These are phyloP conservation scores for Drosophila funebris DNA, from an alignment of 1,140 invertebrate species.

Conservation along the genomic window DNA sequence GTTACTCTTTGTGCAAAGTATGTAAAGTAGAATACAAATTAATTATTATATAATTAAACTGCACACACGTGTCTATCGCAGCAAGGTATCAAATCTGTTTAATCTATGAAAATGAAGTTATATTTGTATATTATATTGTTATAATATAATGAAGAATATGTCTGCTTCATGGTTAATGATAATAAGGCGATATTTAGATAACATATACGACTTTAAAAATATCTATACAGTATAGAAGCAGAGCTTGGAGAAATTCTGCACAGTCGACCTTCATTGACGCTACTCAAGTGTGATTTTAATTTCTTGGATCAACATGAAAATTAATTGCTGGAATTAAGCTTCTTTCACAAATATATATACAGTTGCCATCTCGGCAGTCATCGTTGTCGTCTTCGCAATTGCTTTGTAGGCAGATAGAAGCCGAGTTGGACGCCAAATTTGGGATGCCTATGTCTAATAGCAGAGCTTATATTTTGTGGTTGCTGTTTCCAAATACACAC, in stretches of 20 bases:
- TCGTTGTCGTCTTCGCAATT: neutral
- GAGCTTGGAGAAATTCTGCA: neutral
- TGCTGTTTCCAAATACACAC: conserved; percentile 24
- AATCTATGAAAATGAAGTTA: too few species aligned
- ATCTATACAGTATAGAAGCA: conserved; percentile 4
- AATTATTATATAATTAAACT: too few species aligned
- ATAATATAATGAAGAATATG: too few species aligned
- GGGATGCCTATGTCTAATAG: conserved; percentile 13
- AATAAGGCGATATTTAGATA: too few species aligned
- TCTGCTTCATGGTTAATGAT: too few species aligned
- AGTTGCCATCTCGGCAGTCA: neutral
- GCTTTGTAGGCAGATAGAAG: neutral
- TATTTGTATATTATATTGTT: too few species aligned
- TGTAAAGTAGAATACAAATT: too few species aligned
- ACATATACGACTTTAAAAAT: too few species aligned
- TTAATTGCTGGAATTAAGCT: conserved; percentile 81
- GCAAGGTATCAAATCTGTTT: too few species aligned
- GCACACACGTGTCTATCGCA: too few species aligned
- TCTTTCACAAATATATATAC: conserved; percentile 67
- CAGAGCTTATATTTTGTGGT: conserved; percentile 19
- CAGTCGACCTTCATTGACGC: conserved; percentile 29
- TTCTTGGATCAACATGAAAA: conserved; percentile 81
- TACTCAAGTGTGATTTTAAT: conserved; percentile 71
- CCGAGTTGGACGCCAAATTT: neutral
- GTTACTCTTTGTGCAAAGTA: too few species aligned